Conservation (phyloP, 2,888 invertebrate genomes). For the Mesorhabditis sp. region DNA sequence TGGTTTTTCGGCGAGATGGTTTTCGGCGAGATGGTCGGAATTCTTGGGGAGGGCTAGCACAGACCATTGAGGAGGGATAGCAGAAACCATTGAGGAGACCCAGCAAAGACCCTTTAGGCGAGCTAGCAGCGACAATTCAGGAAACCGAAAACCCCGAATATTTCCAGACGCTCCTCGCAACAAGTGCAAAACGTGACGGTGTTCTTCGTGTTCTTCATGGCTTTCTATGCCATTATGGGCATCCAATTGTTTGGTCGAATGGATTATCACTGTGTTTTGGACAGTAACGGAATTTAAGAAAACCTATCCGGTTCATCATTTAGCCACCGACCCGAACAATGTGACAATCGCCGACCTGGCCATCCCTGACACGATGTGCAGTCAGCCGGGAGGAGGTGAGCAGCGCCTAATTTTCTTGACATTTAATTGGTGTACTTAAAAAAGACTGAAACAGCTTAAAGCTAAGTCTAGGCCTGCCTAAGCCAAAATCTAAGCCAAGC, state of each 20-base stretch:
- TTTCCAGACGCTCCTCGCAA: constrained; percentile 89
- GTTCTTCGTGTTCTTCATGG: constrained; percentile 99
- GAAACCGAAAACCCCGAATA: not conserved
- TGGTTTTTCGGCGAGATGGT: too few species aligned
- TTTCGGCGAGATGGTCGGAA: too few species aligned
- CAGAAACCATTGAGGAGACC: too few species aligned
- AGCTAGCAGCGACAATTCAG: too few species aligned
- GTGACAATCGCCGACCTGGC: constrained; percentile 90
- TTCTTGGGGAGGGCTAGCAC: too few species aligned
- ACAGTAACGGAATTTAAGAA: not conserved
- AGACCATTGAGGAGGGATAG: too few species aligned
- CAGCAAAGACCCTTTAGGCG: too few species aligned
- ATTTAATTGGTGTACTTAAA: too few species aligned
- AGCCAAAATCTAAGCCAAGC: too few species aligned
- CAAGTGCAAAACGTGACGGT: constrained; percentile 99
- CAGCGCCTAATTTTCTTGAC: too few species aligned
- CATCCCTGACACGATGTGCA: constrained; percentile 95
- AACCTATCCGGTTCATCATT: not conserved
- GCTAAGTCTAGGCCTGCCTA: too few species aligned
- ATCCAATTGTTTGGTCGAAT: constrained; percentile 98
- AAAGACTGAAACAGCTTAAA: too few species aligned
- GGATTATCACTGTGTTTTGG: constrained; percentile 87
- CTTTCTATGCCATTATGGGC: constrained; percentile 90
- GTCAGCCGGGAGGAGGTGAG: constrained; percentile 48
- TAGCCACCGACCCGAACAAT: constrained; percentile 59